A percentile compares a stretch with the other conserved stretches of the same genome.
Conservation (phyloP, 2,113 vertebrate genomes). For the Rafetus swinhoei region DNA sequence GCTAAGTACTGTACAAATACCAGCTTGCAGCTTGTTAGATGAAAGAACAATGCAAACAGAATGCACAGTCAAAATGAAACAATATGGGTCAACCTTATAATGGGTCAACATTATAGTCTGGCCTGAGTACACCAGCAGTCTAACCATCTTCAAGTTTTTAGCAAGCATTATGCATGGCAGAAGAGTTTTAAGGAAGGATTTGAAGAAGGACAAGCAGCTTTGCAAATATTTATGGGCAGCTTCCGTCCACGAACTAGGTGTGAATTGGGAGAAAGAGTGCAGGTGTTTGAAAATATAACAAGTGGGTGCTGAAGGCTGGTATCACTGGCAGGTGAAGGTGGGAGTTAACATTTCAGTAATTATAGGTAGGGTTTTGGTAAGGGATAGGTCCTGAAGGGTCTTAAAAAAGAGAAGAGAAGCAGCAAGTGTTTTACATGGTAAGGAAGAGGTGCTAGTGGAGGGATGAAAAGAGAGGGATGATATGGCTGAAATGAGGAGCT, state of each 20-base stretch:
- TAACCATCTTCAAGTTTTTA: conserved; percentile 12
- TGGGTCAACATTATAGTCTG: not conserved
- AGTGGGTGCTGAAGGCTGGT: not conserved
- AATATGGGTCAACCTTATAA: not conserved
- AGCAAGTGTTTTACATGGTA: not conserved
- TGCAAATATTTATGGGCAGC: conserved; percentile 6
- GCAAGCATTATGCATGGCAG: not conserved
- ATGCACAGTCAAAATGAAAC: not conserved
- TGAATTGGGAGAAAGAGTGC: not conserved
- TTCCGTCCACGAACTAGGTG: not conserved
- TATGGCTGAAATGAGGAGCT: not conserved
- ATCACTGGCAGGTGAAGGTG: not conserved
- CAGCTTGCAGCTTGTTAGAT: not conserved
- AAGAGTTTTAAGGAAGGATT: not conserved
- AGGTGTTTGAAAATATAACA: not conserved
- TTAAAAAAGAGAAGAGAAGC: not conserved
- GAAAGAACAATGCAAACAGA: not conserved
- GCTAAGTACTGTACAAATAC: not conserved
- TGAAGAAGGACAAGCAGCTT: not conserved
- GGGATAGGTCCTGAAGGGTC: not conserved
- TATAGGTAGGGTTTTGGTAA: not conserved
- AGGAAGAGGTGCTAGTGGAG: not conserved
- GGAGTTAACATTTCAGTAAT: not conserved
- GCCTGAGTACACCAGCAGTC: not conserved
- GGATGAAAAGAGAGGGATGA: not conserved